Evolutionary conservation across 2,113 vertebrate genomes (phyloP), one percentile per base, ranked within the genome.

Genomic region (Epinephelus fuscoguttatus): DNA sequence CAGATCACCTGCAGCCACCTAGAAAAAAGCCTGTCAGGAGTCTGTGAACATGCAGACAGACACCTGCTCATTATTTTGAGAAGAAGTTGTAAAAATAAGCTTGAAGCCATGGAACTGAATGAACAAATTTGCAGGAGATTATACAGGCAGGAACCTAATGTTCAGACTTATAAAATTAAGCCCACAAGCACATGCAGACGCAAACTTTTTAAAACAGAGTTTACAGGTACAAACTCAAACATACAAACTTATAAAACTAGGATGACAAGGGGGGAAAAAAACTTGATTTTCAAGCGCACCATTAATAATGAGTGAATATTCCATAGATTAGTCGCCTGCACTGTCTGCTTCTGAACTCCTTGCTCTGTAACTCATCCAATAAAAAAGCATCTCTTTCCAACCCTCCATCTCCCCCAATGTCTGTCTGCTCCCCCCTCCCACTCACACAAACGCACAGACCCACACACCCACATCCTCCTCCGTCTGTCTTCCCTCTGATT

Each of bases 401-500:
- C 27, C 71, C 69, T 71, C 66, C 49, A 61, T 84, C 64, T 82
- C 74, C 42, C 42, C 42, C 42, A 8, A 81, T 82, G 78, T 82
- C 84, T 89, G 62, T 64, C 78, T 69, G 23, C 11, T 9, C 40
- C 49, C 57, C 62, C 47, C 63, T 30, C 19, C 45, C 37, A 50
- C 63, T 30, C 45, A 47, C 60, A 37, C 64, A 42, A 25, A 42
- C 21, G 18, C 67, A 61, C 62, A 49, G 25, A 33, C 70, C 37
- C 70, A 4, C 75, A 69, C 67, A 62, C 61, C n/a, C 81, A 72
- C 77, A 75, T 57, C 66, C 74, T 81, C 75, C 81, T 87, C 89
- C 74, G 74, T 90, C 91, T 92, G 86, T 91, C 86, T 88, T 87
- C 75, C 56, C 84, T 79, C 79, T 92, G 88, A 92, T 93, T 88